Conservation (phyloP, 2,888 invertebrate species). For the Trachelus tabidus region DNA sequence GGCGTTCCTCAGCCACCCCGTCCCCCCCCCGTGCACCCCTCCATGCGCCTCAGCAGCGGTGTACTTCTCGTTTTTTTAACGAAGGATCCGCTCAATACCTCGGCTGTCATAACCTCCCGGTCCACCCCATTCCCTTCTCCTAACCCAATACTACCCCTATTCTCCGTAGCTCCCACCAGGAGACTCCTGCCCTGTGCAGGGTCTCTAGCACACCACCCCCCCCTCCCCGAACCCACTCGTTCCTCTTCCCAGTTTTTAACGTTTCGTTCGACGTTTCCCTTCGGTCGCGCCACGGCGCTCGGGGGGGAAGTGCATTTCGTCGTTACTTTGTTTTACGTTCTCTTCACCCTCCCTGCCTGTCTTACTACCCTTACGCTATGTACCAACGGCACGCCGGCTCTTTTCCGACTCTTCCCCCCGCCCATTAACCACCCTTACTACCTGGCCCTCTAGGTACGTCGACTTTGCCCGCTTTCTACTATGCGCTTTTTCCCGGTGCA, state of each 20-base stretch:
- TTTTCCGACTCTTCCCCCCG: background rate
- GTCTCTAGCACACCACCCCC: conserved; percentile 17
- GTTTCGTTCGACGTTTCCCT: conserved; percentile 64
- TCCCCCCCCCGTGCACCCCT: conserved; percentile 33
- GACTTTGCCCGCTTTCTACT: background rate
- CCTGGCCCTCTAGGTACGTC: background rate
- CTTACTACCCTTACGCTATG: background rate
- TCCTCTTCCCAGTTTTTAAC: conserved; percentile 62
- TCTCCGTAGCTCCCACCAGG: conserved; percentile 26
- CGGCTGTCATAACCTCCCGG: conserved; percentile 65
- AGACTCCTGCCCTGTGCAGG: conserved; percentile 17
- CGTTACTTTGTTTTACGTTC: conserved; percentile 65
- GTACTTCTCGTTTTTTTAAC: conserved; percentile 62
- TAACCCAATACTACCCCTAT: conserved; percentile 27
- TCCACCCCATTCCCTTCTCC: conserved; percentile 31
- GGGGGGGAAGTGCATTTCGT: conserved; percentile 60
- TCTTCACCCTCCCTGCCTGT: background rate
- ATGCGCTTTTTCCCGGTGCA: background rate
- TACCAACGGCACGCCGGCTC: background rate
- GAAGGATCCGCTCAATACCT: conserved; percentile 66
- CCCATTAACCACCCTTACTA: background rate
- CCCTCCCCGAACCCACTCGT: conserved; percentile 33
- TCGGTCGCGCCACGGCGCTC: conserved; percentile 35
- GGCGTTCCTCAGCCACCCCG: conserved; percentile 22
- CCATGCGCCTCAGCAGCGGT: conserved; percentile 45